Base-by-base conservation (phyloP, 1,140 invertebrate species). In the Pogonomyrmex barbatus region DNA sequence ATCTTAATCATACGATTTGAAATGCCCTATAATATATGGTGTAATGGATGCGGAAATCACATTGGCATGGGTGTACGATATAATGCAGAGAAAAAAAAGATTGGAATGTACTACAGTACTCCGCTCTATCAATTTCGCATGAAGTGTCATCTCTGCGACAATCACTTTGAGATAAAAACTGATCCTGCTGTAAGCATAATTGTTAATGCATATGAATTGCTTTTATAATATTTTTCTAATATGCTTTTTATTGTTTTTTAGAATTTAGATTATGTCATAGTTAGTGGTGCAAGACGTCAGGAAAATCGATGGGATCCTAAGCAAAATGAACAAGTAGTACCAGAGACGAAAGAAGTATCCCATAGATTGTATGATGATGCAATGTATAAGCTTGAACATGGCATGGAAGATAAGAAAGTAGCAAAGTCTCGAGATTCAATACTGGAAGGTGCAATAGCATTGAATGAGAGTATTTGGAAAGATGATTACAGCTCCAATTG, bases 11-110 rank as follows among this genome's bases (percentile, higher is more conserved):
- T 99, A 88, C 96, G 99, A 79, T 99, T 99, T 97, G 99, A 99
- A 96, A 99, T 99, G 99, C 99, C 99, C 1, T 99, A 99, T 92
- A 99, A 99, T 95, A 99, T 99, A 89, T 99, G 99, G 99, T 99
- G 99, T 92, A 97, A 99, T 71, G 99, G 99, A 45, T 99, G 99
- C 94, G 97, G 97, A 73, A 99, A 99, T 96, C 99, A 99, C 93
- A 99, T 99, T 89, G 99, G 99, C 39, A 99, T 99, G 98, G 99
- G 99, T 36, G 99, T 99, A 0, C 96, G 98, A 78, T 99, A 99
- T 93, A 99, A 99, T 96, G 99, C 99, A 5, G 99, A 99, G 94
- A 99, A 99, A 95, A 99, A 96, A 6, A 99, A 99, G 96, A 96
- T 99, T 91, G 99, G 99, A 90, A 99, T 99, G 97, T 99, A 99